Evolutionary conservation across 2,113 vertebrate genomes (phyloP).

Genomic region (Catharus bicknelli): DNA sequence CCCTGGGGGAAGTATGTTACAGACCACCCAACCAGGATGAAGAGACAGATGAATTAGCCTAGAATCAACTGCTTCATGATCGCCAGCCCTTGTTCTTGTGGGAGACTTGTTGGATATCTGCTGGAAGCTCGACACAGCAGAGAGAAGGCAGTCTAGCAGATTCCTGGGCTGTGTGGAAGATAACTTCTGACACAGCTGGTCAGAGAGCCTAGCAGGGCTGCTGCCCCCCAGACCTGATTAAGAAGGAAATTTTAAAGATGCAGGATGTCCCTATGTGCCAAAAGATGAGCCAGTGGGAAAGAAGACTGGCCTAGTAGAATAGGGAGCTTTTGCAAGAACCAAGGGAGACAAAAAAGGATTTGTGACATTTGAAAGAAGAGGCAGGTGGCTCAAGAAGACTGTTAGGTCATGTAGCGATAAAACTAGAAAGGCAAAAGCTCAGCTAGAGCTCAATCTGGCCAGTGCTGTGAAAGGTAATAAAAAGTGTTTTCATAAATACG

Average conservation of each 20-base stretch:
- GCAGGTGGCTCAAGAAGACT: not conserved
- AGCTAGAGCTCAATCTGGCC: not conserved
- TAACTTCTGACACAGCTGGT: not conserved
- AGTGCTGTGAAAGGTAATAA: not conserved
- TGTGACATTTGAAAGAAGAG: not conserved
- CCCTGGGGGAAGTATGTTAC: not conserved
- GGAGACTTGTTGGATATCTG: not conserved
- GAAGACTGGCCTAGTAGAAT: not conserved
- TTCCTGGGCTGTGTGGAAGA: not conserved
- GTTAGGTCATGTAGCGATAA: not conserved
- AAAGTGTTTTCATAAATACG: not conserved
- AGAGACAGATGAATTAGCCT: not conserved
- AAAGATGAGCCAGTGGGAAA: not conserved
- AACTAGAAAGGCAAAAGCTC: not conserved
- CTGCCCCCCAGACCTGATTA: not conserved
- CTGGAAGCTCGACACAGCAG: not conserved
- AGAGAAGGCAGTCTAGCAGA: not conserved
- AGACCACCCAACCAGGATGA: not conserved
- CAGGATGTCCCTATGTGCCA: not conserved
- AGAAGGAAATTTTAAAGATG: not conserved
- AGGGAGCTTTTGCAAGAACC: not conserved
- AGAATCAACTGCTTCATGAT: not conserved
- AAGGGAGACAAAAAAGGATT: not conserved
- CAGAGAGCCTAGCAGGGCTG: not conserved
- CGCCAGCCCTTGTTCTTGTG: not conserved